Evolutionary conservation across 2,113 vertebrate species (phyloP).

Genomic region (Boulengeromyrus knoepffleri): DNA sequence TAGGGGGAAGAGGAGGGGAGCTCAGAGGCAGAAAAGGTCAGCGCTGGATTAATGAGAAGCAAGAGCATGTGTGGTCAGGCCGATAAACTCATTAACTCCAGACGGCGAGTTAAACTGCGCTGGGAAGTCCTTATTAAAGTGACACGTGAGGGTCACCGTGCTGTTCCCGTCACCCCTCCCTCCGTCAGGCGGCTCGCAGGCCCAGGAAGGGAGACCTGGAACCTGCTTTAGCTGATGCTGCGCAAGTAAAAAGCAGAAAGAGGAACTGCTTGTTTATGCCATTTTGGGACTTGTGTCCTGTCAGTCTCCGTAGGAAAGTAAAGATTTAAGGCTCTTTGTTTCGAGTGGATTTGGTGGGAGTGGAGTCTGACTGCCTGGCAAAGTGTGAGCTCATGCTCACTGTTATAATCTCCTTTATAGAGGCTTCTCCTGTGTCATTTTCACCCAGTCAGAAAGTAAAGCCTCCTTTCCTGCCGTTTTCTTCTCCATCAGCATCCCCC

Average conservation of each 20-base stretch:
- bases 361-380: slow-evolving; percentile 8
- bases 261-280: background rate
- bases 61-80: slow-evolving; percentile 30
- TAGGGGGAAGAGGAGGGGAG: slow-evolving; percentile 11
- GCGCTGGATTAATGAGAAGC: slow-evolving; percentile 23
- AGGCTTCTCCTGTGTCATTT: background rate
- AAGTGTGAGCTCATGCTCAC: background rate
- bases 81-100: slow-evolving; percentile 38
- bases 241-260: background rate
- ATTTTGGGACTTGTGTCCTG: background rate
- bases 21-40: slow-evolving; percentile 26
- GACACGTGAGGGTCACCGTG: slow-evolving; percentile 9
- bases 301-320: background rate
- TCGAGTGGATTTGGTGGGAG: background rate
- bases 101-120: slow-evolving; percentile 20
- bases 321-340: background rate
- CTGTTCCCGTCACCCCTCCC: background rate
- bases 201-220: background rate
- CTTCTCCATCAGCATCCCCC: background rate
- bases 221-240: background rate
- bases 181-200: background rate
- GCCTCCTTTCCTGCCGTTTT: background rate
- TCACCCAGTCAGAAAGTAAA: background rate
- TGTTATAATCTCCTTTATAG: background rate
- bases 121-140: slow-evolving; percentile 25